Conservation (phyloP, 2,113 vertebrate species). For the Nymphicus hollandicus region DNA sequence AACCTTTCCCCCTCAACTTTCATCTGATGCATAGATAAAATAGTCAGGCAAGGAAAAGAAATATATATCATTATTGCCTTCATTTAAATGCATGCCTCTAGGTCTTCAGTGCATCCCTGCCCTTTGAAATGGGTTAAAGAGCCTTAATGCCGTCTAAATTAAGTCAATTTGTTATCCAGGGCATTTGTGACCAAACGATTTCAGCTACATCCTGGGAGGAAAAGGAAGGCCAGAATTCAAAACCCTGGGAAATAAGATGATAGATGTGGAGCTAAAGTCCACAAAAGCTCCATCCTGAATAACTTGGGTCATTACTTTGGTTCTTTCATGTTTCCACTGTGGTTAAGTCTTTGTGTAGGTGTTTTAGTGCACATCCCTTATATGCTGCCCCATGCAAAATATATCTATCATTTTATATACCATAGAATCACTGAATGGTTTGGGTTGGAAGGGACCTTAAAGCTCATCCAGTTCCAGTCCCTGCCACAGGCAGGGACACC, state of each 20-base stretch:
- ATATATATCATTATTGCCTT: neutral
- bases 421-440: neutral
- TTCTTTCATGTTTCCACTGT: neutral
- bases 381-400: neutral
- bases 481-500: neutral
- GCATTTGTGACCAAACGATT: constrained; percentile 29
- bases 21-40: constrained; percentile 47
- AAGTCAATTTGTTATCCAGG: constrained; percentile 14
- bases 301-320: neutral
- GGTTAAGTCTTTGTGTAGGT: neutral
- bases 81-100: constrained; percentile 4
- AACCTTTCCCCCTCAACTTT: constrained; percentile 42
- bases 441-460: neutral
- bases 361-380: neutral
- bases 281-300: neutral
- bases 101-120: neutral
- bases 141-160: constrained; percentile 19
- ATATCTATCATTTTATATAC: neutral
- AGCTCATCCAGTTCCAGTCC: neutral
- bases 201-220: neutral
- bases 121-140: neutral
- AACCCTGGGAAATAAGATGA: constrained; percentile 12
- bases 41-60: constrained; percentile 22
- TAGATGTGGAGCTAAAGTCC: neutral
- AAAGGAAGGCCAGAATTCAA: neutral